Percentiles rank a stretch among this genome's conserved stretches.
phyloP scores from a whole-genome alignment of 1,140 invertebrate genomes.

The Chlorops oryzae region DNA sequence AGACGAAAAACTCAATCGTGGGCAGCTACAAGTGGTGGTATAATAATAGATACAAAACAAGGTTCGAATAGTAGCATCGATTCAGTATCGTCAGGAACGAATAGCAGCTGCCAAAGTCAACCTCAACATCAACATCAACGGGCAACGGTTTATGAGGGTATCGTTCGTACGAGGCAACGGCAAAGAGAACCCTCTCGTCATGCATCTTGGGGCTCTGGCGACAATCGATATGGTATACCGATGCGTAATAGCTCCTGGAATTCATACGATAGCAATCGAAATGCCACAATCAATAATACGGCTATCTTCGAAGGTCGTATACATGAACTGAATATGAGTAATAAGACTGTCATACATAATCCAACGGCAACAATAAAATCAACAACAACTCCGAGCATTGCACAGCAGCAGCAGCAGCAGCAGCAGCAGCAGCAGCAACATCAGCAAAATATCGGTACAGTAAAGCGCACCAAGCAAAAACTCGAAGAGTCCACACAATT shows the following conservation, averaged over 20 bases:
- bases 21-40: constrained; percentile 48
- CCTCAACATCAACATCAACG: constrained; percentile 61
- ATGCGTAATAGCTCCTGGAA: constrained; percentile 70
- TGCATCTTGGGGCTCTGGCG: constrained; percentile 74
- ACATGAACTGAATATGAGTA: constrained; percentile 35
- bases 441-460: constrained; percentile 60
- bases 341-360: constrained; percentile 24
- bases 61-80: constrained; percentile 61
- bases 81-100: constrained; percentile 50
- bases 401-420: too few relatives aligned
- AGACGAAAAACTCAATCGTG: constrained; percentile 43
- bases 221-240: constrained; percentile 57
- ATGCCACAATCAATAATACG: constrained; percentile 27
- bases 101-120: too few relatives aligned
- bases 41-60: constrained; percentile 45
- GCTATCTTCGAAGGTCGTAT: constrained; percentile 43
- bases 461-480: constrained; percentile 66
- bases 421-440: constrained; percentile 32
- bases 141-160: constrained; percentile 23
- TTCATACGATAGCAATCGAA: constrained; percentile 60
- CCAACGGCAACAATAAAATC: constrained; percentile 28
- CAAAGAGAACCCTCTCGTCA: constrained; percentile 63
- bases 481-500: constrained; percentile 57
- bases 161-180: constrained; percentile 33
- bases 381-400: too few relatives aligned